Evolutionary conservation across 1,140 invertebrate species (phyloP).

Genomic region (Neodiprion lecontei): DNA sequence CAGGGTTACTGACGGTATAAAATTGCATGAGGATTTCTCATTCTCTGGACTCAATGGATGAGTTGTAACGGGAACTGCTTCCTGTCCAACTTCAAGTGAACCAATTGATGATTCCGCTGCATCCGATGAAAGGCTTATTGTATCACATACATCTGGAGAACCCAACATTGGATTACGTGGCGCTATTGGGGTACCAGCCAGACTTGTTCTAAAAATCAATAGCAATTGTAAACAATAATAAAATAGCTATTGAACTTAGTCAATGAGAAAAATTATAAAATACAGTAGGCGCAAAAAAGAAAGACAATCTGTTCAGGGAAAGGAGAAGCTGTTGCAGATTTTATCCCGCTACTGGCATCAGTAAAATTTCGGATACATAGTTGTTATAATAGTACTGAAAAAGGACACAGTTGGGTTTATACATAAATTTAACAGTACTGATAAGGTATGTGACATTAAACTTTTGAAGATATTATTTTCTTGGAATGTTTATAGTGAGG

Average conservation of each 20-base stretch:
- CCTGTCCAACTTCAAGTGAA: slow-evolving; percentile 61
- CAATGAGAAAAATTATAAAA: too few species aligned
- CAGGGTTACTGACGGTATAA: slow-evolving; percentile 27
- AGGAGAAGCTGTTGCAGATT: too few species aligned
- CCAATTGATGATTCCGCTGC: slow-evolving; percentile 35
- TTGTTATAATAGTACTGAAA: too few species aligned
- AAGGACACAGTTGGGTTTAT: too few species aligned
- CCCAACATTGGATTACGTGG: slow-evolving; percentile 42
- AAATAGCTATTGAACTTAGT: neutral
- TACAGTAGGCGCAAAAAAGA: too few species aligned
- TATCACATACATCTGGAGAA: slow-evolving; percentile 47
- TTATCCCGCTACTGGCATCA: too few species aligned
- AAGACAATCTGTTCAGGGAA: too few species aligned
- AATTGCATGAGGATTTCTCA: slow-evolving; percentile 46
- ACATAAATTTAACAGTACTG: too few species aligned
- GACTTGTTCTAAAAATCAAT: slow-evolving; percentile 46
- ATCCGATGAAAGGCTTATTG: slow-evolving; percentile 49
- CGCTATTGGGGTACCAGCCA: slow-evolving; percentile 52
- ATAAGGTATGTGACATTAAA: too few species aligned
- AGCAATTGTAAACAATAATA: neutral
- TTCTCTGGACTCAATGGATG: slow-evolving; percentile 71
- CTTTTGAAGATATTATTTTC: too few species aligned
- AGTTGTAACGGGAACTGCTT: slow-evolving; percentile 59
- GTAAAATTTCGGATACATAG: too few species aligned
- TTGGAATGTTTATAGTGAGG: too few species aligned